A percentile compares a stretch with the other conserved stretches of the same genome.
Conservation (phyloP, 2,888 invertebrate species). For the Caradrina kadenii region DNA sequence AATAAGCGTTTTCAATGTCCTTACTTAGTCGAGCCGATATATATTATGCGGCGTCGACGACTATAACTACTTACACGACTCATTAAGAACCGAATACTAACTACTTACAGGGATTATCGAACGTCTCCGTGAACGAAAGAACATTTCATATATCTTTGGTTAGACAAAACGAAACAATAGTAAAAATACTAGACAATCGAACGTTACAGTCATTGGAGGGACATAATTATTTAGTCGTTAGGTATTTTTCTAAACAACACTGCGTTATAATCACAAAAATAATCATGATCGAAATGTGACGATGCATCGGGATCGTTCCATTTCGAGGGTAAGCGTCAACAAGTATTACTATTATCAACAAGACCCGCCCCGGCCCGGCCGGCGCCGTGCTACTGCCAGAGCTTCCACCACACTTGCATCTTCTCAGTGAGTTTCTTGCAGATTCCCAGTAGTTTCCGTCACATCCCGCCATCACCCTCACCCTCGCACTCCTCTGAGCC, state of each 20-base stretch:
- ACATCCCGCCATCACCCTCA: constrained; percentile 93
- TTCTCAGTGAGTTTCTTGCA: constrained; percentile 97
- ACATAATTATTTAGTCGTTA: constrained; percentile 87
- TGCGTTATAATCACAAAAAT: constrained; percentile 88
- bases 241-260: constrained; percentile 88
- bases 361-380: constrained; percentile 67
- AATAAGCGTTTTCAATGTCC: constrained; percentile 91
- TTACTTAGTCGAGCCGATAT: constrained; percentile 87
- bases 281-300: constrained; percentile 87
- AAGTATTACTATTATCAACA: constrained; percentile 85
- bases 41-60: constrained; percentile 79
- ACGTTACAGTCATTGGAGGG: constrained; percentile 89
- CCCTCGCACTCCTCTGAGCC: constrained; percentile 91
- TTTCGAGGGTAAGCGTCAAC: constrained; percentile 89
- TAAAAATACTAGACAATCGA: constrained; percentile 88
- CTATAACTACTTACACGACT: constrained; percentile 88
- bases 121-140: constrained; percentile 82
- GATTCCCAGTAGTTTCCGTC: constrained; percentile 97
- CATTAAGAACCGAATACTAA: constrained; percentile 87
- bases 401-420: constrained; percentile 97
- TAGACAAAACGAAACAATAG: constrained; percentile 87
- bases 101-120: constrained; percentile 88
- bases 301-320: constrained; percentile 83
- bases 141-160: constrained; percentile 88
- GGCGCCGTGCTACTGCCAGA: constrained; percentile 91